Evolutionary conservation across 2,113 vertebrate genomes (phyloP).

Genomic region (Ameiurus melas): DNA sequence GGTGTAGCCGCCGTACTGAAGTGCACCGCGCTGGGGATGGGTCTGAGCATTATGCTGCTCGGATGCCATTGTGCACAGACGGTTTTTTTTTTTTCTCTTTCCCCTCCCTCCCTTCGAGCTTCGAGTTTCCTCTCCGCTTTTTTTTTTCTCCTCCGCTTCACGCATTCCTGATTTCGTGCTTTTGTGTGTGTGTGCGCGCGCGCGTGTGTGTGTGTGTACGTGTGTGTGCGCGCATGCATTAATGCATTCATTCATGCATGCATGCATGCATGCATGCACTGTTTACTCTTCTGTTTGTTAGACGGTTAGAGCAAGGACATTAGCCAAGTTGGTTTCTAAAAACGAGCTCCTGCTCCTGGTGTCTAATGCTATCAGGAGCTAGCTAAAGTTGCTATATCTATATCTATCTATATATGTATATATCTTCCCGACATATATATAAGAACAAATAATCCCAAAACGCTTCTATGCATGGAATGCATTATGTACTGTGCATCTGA

Average conservation of each 20-base stretch:
- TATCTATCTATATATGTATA: no score
- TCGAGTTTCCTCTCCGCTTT: neutral
- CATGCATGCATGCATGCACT: neutral
- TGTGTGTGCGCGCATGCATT: no score
- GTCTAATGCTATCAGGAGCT: slow-evolving; percentile 34
- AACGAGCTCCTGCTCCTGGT: slow-evolving; percentile 25
- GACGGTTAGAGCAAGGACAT: slow-evolving; percentile 37
- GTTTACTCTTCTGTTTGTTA: neutral
- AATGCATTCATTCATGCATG: neutral
- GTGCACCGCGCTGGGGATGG: neutral
- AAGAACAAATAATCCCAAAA: neutral
- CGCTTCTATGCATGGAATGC: neutral
- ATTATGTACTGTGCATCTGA: neutral
- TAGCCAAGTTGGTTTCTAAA: slow-evolving; percentile 29
- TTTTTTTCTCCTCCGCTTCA: neutral
- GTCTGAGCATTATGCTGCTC: neutral
- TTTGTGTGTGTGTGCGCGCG: neutral
- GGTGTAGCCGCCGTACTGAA: slow-evolving; percentile 12
- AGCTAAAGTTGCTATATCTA: slow-evolving; percentile 37
- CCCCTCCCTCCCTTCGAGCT: neutral
- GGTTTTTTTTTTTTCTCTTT: neutral
- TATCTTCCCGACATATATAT: no score
- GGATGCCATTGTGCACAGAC: slow-evolving; percentile 41
- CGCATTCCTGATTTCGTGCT: neutral
- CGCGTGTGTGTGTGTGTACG: no score